Percentiles rank a stretch among this genome's conserved stretches.
phyloP scores from a whole-genome alignment of 2,888 invertebrate genomes.

The Leuctra nigra region DNA sequence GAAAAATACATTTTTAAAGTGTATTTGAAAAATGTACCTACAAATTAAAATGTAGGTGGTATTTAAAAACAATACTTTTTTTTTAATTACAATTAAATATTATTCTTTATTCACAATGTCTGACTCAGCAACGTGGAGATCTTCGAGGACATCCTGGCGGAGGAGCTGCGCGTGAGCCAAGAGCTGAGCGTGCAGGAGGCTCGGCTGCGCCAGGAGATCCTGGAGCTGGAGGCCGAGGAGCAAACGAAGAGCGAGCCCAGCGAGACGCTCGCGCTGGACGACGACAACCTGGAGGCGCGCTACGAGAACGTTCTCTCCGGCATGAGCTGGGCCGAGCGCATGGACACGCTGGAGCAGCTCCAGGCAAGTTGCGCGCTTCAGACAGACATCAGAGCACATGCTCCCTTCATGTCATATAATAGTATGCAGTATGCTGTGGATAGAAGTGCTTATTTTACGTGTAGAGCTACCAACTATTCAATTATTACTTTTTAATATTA shows the following conservation, averaged over 20 bases:
- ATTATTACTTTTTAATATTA: too few species aligned
- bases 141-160: conserved; percentile 27
- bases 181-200: conserved; percentile 46
- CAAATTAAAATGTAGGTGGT: too few species aligned
- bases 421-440: too few species aligned
- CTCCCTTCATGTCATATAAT: too few species aligned
- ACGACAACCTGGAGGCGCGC: conserved; percentile 54
- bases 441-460: too few species aligned
- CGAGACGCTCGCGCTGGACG: conserved; percentile 37
- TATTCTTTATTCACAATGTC: neutral
- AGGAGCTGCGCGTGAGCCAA: conserved; percentile 47
- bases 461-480: too few species aligned
- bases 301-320: conserved; percentile 60
- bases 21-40: too few species aligned
- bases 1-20: too few species aligned
- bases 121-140: neutral
- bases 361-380: conserved; percentile 78
- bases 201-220: conserved; percentile 51
- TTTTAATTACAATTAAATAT: neutral
- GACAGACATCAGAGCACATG: conserved; percentile 62
- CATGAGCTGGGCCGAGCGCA: conserved; percentile 81
- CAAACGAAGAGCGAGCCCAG: neutral
- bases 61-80: too few species aligned
- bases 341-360: conserved; percentile 70
- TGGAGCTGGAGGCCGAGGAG: conserved; percentile 40